A percentile compares a stretch with the other conserved stretches of the same genome.
Conservation (phyloP, 2,113 vertebrate species). For the Empidonax alnorum region DNA sequence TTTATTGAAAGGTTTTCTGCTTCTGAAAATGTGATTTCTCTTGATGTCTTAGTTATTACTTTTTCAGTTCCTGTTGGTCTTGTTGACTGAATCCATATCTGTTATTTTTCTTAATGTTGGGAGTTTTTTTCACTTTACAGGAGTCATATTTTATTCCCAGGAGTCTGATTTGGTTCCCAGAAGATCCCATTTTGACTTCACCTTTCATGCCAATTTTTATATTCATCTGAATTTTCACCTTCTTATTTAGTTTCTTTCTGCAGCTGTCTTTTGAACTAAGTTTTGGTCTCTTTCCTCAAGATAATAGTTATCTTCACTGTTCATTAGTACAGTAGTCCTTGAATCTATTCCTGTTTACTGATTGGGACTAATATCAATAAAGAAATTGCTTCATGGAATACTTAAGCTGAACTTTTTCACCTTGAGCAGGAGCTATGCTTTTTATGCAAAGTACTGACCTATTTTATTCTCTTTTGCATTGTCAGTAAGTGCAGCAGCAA, state of each 20-base stretch:
- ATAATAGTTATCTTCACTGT: not conserved
- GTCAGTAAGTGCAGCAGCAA: not conserved
- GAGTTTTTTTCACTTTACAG: not conserved
- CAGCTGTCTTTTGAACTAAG: not conserved
- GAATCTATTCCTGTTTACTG: not conserved
- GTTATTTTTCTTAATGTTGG: not conserved
- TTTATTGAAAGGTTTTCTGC: not conserved
- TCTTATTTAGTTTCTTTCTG: not conserved
- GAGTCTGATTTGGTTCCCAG: not conserved
- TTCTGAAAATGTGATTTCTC: not conserved
- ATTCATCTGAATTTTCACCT: not conserved
- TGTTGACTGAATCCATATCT: not conserved
- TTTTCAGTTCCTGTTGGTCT: not conserved
- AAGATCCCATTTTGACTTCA: not conserved
- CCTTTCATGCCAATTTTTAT: not conserved
- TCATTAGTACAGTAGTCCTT: not conserved
- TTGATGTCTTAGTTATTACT: not conserved
- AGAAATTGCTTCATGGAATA: not conserved
- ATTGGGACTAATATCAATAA: not conserved
- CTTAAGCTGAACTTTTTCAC: not conserved
- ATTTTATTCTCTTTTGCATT: not conserved
- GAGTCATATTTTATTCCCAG: not conserved
- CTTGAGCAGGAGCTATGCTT: not conserved
- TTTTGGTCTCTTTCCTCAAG: not conserved
- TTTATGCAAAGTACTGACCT: not conserved